Conservation (phyloP, 2,888 invertebrate genomes). For the Megastigmus dorsalis region DNA sequence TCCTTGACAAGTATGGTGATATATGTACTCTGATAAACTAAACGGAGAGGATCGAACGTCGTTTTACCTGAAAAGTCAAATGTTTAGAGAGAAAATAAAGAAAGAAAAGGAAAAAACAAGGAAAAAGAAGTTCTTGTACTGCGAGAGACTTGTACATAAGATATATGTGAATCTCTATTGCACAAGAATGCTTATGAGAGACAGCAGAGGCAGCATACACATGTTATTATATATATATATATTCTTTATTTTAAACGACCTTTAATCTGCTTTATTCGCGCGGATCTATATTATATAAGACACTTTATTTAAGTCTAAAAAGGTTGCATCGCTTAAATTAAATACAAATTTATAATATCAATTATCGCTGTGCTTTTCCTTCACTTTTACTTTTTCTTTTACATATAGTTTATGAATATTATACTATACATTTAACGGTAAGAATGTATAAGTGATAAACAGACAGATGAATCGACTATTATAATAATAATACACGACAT, state of each 20-base stretch:
- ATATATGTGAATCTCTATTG: slow-evolving; percentile 54
- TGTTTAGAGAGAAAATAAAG: slow-evolving; percentile 37
- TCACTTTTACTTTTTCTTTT: slow-evolving; percentile 47
- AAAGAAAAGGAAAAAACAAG: slow-evolving; percentile 22
- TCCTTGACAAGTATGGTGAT: slow-evolving; percentile 26
- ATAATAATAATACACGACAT: slow-evolving; percentile 33
- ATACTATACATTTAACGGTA: slow-evolving; percentile 48
- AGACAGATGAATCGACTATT: slow-evolving; percentile 46
- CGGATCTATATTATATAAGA: slow-evolving; percentile 53
- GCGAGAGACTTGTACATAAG: slow-evolving; percentile 52
- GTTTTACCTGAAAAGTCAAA: slow-evolving; percentile 38
- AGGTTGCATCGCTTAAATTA: slow-evolving; percentile 54
- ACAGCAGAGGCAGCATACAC: slow-evolving; percentile 51
- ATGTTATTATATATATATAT: slow-evolving; percentile 50
- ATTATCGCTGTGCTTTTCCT: slow-evolving; percentile 53
- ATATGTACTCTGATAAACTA: slow-evolving; percentile 22
- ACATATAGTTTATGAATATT: slow-evolving; percentile 48
- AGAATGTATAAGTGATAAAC: slow-evolving; percentile 50
- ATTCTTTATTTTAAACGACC: slow-evolving; percentile 52
- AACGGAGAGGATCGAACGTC: slow-evolving; percentile 31
- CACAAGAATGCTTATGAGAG: slow-evolving; percentile 50
- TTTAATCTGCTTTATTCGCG: slow-evolving; percentile 52
- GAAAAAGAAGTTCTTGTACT: slow-evolving; percentile 50
- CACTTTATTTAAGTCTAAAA: slow-evolving; percentile 54
- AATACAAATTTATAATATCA: slow-evolving; percentile 54